Evolutionary conservation across 2,113 vertebrate species (phyloP).

Genomic region (Thalassoma bifasciatum): DNA sequence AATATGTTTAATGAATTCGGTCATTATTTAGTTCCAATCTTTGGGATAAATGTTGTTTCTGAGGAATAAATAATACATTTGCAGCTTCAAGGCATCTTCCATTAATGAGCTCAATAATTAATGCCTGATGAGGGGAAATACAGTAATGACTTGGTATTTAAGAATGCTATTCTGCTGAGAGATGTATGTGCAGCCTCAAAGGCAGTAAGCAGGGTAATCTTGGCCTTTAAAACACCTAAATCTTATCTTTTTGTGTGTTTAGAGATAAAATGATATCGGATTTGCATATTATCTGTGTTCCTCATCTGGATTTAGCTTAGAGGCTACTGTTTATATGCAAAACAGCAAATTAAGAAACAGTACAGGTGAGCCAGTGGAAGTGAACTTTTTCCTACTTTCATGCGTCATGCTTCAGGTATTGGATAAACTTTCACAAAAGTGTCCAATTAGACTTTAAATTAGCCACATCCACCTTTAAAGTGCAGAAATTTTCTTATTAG

Average conservation of each 20-base stretch:
- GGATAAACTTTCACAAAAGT: too few relatives aligned
- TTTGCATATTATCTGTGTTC: not conserved
- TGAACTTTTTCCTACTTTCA: too few relatives aligned
- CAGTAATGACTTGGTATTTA: slow-evolving; percentile 18
- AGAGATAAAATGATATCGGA: not conserved
- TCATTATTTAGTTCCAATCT: slow-evolving; percentile 7
- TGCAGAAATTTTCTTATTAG: too few relatives aligned
- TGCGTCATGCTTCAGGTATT: too few relatives aligned
- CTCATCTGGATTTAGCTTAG: not conserved
- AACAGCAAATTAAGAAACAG: not conserved
- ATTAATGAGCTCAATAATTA: slow-evolving; percentile 42
- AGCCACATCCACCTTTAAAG: too few relatives aligned
- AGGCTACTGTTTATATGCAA: not conserved
- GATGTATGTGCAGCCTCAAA: slow-evolving; percentile 1
- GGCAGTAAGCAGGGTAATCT: not conserved
- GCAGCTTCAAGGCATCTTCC: slow-evolving; percentile 23
- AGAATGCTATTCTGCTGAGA: not conserved
- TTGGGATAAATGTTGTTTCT: slow-evolving; percentile 14
- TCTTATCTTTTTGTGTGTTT: not conserved
- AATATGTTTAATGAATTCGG: slow-evolving; percentile 38
- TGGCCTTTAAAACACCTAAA: not conserved
- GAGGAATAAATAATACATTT: slow-evolving; percentile 27
- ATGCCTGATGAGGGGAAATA: not conserved
- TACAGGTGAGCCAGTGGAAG: too few relatives aligned
- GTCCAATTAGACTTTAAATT: too few relatives aligned